Evolutionary conservation across 2,888 invertebrate species (phyloP).

Genomic region (Molorchus minor): DNA sequence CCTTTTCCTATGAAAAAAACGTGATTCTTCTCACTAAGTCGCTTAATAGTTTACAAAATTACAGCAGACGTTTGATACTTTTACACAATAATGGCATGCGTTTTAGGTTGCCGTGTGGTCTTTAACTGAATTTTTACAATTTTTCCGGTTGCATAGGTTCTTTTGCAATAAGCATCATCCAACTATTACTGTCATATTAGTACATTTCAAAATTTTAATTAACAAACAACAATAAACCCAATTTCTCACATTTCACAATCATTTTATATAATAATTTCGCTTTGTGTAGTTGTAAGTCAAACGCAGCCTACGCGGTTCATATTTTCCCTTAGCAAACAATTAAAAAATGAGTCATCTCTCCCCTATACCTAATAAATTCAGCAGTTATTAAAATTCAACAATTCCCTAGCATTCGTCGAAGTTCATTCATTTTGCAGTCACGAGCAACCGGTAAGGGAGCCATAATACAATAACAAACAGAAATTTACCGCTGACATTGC

Average conservation of each 20-base stretch:
- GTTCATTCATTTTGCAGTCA: slow-evolving; percentile 9
- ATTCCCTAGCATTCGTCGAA: slow-evolving; percentile 9
- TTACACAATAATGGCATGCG: too few relatives aligned
- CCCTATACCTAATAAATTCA: slow-evolving; percentile 14
- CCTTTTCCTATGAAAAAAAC: too few relatives aligned
- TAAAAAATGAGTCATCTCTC: slow-evolving; percentile 17
- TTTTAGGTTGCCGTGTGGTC: too few relatives aligned
- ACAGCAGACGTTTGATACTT: too few relatives aligned
- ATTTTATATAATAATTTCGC: background rate
- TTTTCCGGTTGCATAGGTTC: too few relatives aligned
- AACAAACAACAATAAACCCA: too few relatives aligned
- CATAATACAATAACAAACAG: slow-evolving; percentile 29
- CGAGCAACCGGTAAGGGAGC: slow-evolving; percentile 3
- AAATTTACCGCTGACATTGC: slow-evolving; percentile 46
- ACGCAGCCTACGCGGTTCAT: background rate
- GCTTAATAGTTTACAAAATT: too few relatives aligned
- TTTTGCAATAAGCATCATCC: too few relatives aligned
- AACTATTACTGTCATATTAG: too few relatives aligned
- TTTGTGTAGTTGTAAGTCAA: background rate
- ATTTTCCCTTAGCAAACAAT: slow-evolving; percentile 4
- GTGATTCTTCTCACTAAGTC: too few relatives aligned
- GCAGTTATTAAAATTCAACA: slow-evolving; percentile 17
- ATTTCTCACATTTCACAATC: background rate
- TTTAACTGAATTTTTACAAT: too few relatives aligned
- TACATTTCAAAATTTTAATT: too few relatives aligned